phyloP scores from a whole-genome alignment of 2,888 invertebrate species.

The Synergus japonicus region DNA sequence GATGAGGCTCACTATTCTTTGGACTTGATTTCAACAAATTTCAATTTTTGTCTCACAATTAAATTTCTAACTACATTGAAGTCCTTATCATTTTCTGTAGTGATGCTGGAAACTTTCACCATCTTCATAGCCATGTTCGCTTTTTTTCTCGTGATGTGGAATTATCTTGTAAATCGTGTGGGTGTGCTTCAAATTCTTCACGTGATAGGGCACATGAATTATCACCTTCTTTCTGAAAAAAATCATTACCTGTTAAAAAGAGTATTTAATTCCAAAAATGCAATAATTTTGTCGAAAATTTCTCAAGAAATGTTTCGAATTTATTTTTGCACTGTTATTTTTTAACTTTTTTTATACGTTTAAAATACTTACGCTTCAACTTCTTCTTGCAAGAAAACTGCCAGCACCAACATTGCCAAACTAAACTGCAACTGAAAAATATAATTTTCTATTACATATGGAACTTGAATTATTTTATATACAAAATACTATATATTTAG shows the following conservation, averaged over 20 bases:
- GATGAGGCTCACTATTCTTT: conserved; percentile 29
- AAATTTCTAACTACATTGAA: not conserved
- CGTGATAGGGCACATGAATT: conserved; percentile 84
- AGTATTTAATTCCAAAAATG: not conserved
- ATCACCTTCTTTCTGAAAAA: conserved; percentile 81
- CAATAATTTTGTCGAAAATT: not conserved
- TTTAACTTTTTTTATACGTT: not conserved
- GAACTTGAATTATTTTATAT: no score
- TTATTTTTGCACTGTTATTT: not conserved
- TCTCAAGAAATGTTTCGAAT: not conserved
- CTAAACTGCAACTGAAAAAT: conserved; percentile 53
- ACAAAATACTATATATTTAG: not conserved
- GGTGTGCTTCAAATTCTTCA: conserved; percentile 85
- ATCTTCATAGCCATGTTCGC: not conserved
- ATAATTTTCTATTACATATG: not conserved
- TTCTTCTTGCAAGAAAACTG: conserved; percentile 46
- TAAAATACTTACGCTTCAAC: conserved; percentile 55
- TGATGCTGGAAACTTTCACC: not conserved
- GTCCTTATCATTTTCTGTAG: not conserved
- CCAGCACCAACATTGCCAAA: conserved; percentile 43
- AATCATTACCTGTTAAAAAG: not conserved
- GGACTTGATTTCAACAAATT: conserved; percentile 12
- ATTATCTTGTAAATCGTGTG: conserved; percentile 86
- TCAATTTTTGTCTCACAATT: not conserved
- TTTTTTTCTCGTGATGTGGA: conserved; percentile 79